Percentiles rank a stretch among this genome's conserved stretches.
These are phyloP conservation scores for Erebia aethiops DNA, from an alignment of 2,888 invertebrate species.

Conservation along the genomic window DNA sequence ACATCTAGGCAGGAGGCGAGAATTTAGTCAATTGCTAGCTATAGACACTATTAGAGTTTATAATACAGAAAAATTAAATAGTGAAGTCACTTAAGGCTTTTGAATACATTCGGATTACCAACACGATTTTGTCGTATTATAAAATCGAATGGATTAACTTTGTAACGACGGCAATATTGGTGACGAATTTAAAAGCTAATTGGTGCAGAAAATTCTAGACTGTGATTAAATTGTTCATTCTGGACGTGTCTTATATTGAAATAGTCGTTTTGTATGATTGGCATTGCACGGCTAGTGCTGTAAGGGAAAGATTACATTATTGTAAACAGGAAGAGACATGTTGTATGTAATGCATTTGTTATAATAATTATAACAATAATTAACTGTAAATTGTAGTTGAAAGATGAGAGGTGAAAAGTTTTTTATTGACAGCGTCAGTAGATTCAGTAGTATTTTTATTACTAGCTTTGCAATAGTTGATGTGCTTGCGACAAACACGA, in stretches of 20 bases:
- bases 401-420: slow-evolving; percentile 54
- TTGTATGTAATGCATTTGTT: slow-evolving; percentile 71
- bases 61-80: slow-evolving; percentile 62
- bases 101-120: slow-evolving; percentile 56
- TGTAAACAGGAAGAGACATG: slow-evolving; percentile 56
- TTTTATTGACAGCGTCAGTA: slow-evolving; percentile 64
- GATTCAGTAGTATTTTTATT: slow-evolving; percentile 65
- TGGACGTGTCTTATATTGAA: slow-evolving; percentile 83
- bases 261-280: slow-evolving; percentile 81
- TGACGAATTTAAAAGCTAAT: slow-evolving; percentile 81
- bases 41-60: slow-evolving; percentile 71
- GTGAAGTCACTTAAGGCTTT: slow-evolving; percentile 71
- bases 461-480: slow-evolving; percentile 70
- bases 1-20: slow-evolving; percentile 72
- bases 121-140: slow-evolving; percentile 58
- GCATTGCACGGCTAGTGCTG: slow-evolving; percentile 67
- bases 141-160: slow-evolving; percentile 54
- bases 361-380: slow-evolving; percentile 52
- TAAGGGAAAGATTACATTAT: slow-evolving; percentile 47
- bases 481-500: slow-evolving; percentile 54
- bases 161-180: slow-evolving; percentile 57
- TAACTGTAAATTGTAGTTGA: slow-evolving; percentile 46
- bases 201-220: slow-evolving; percentile 83
- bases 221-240: slow-evolving; percentile 82
- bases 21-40: slow-evolving; percentile 82